These are phyloP conservation scores for Atethmia centrago DNA, from an alignment of 2,888 invertebrate genomes.

Conservation along the genomic window DNA sequence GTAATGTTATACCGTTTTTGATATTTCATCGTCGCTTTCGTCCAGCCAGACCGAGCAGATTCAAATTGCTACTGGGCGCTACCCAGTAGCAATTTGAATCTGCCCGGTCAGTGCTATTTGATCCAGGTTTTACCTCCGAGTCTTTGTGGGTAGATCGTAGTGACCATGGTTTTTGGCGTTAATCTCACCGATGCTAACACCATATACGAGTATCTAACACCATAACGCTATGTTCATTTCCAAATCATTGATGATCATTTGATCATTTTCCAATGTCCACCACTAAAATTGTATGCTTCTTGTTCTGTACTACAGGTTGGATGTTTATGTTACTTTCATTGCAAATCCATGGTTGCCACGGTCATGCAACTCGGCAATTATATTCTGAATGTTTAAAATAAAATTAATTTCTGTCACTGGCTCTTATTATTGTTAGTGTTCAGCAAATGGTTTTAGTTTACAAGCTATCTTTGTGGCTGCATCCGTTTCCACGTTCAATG, in stretches of 20 bases:
- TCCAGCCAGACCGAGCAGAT: too few relatives aligned
- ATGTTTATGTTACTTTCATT: conserved; percentile 33
- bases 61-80: too few relatives aligned
- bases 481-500: conserved; percentile 48
- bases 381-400: conserved; percentile 25
- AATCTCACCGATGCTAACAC: too few relatives aligned
- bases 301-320: not conserved
- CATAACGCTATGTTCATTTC: not conserved
- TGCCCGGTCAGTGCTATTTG: not conserved
- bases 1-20: not conserved
- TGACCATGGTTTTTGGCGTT: not conserved
- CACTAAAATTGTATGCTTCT: not conserved
- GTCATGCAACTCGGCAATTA: conserved; percentile 49
- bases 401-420: conserved; percentile 41
- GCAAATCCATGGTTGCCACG: conserved; percentile 24
- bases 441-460: conserved; percentile 41
- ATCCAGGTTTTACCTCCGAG: not conserved
- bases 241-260: not conserved
- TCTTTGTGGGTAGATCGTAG: not conserved
- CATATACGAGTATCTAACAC: not conserved
- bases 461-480: conserved; percentile 30
- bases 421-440: conserved; percentile 45
- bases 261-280: not conserved
- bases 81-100: not conserved
- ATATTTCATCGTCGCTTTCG: not conserved